phyloP scores from a whole-genome alignment of 2,888 invertebrate species.

The Pyrochroa serraticornis region DNA sequence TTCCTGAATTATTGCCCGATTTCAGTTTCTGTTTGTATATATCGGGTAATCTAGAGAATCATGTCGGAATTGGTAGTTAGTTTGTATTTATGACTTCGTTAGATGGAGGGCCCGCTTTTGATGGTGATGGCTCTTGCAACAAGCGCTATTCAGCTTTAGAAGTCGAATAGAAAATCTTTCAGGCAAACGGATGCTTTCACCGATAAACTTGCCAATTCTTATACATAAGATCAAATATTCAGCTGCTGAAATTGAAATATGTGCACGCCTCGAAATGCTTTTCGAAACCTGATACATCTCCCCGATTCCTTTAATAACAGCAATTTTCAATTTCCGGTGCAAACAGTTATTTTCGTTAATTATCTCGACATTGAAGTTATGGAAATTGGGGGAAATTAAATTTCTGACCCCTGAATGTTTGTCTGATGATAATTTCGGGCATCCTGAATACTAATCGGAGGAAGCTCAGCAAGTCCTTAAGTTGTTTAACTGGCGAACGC shows the following conservation, averaged over 20 bases:
- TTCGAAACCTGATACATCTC: slow-evolving; percentile 20
- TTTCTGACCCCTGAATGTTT: slow-evolving; percentile 15
- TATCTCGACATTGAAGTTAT: no score
- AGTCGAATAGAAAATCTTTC: slow-evolving; percentile 43
- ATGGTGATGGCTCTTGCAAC: slow-evolving; percentile 13
- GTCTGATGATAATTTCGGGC: slow-evolving; percentile 9
- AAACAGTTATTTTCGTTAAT: slow-evolving; percentile 7
- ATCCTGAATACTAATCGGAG: slow-evolving; percentile 12
- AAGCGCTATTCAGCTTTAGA: slow-evolving; percentile 21
- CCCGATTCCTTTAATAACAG: background rate
- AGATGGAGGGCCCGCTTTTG: background rate
- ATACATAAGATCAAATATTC: slow-evolving; percentile 49
- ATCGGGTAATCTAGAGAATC: no score
- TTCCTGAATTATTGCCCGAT: no score
- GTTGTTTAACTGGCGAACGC: slow-evolving; percentile 6
- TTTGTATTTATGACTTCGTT: slow-evolving; percentile 12
- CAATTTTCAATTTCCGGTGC: slow-evolving; percentile 2
- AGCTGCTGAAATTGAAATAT: slow-evolving; percentile 51
- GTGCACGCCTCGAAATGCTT: slow-evolving; percentile 37
- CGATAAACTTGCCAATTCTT: slow-evolving; percentile 49
- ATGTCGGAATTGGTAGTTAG: slow-evolving; percentile 8
- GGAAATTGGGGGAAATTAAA: slow-evolving; percentile 9
- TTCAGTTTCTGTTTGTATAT: no score
- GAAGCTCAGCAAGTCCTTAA: slow-evolving; percentile 8
- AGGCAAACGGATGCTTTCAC: slow-evolving; percentile 46